Percentiles rank a stretch among this genome's conserved stretches.
Evolutionary conservation across 2,113 vertebrate genomes (phyloP).

Genomic region (Sula dactylatra): DNA sequence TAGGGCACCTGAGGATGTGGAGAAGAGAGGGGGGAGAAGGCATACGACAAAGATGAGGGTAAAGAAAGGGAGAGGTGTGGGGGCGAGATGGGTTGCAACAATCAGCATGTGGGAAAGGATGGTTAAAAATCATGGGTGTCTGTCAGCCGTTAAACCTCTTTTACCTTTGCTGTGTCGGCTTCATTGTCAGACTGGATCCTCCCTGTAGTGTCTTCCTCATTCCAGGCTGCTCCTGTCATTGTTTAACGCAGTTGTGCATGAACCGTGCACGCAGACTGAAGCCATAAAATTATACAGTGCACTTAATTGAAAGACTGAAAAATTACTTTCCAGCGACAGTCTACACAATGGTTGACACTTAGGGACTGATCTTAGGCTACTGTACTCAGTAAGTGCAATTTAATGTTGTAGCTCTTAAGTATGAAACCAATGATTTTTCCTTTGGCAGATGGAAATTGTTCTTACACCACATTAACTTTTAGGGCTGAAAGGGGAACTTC

Average conservation of each 20-base stretch:
- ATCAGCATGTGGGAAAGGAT: not conserved
- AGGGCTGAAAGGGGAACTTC: not conserved
- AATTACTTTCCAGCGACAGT: slow-evolving; percentile 27
- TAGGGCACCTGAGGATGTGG: slow-evolving; percentile 1
- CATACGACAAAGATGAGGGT: not conserved
- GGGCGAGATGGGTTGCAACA: not conserved
- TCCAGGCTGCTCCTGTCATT: slow-evolving; percentile 41
- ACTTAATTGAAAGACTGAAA: slow-evolving; percentile 54
- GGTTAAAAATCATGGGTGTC: slow-evolving; percentile 44
- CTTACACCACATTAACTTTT: slow-evolving; percentile 37
- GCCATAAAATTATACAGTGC: slow-evolving; percentile 33
- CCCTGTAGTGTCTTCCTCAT: slow-evolving; percentile 41
- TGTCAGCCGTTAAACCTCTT: slow-evolving; percentile 4
- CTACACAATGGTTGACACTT: slow-evolving; percentile 33
- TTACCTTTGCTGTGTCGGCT: slow-evolving; percentile 12
- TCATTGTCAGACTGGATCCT: slow-evolving; percentile 38
- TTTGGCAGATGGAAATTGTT: not conserved
- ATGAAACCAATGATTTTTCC: slow-evolving; percentile 29
- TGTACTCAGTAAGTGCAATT: not conserved
- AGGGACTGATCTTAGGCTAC: slow-evolving; percentile 17
- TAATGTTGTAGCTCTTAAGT: slow-evolving; percentile 5
- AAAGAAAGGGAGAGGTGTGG: not conserved
- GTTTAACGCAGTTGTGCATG: slow-evolving; percentile 35
- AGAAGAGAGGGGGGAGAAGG: not conserved
- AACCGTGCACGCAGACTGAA: not conserved